Percentiles rank a stretch among this genome's conserved stretches.
phyloP scores from a whole-genome alignment of 2,888 invertebrate genomes.

The Cantharis flavilabris region DNA sequence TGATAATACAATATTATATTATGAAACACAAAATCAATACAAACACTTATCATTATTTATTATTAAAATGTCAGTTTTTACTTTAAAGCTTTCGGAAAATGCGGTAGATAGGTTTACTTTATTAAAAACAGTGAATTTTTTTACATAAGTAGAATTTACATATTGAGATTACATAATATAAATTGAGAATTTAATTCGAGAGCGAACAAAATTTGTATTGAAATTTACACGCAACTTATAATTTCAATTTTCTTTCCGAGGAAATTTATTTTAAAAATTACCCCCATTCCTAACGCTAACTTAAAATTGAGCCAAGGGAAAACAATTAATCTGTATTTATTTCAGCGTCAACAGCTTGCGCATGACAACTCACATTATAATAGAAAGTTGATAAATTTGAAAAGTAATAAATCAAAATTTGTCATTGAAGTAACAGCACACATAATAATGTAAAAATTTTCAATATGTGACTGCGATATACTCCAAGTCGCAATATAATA shows the following conservation, averaged over 20 bases:
- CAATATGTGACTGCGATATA: neutral
- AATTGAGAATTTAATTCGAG: neutral
- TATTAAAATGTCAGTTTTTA: neutral
- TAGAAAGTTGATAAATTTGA: neutral
- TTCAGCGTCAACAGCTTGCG: neutral
- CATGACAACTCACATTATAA: neutral
- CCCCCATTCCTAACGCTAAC: neutral
- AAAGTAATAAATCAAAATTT: neutral
- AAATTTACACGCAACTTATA: neutral
- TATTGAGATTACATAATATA: neutral
- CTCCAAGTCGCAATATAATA: neutral
- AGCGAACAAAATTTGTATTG: neutral
- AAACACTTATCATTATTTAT: neutral
- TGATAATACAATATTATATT: neutral
- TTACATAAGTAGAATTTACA: neutral
- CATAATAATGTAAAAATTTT: neutral
- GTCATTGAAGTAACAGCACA: neutral
- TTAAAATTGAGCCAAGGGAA: neutral
- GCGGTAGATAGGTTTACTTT: neutral
- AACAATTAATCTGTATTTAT: neutral
- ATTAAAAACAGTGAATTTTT: too few species aligned
- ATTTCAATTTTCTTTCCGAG: neutral
- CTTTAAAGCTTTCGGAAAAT: neutral
- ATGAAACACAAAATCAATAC: neutral
- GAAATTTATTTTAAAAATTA: neutral